Conservation (phyloP, 2,113 vertebrate genomes). For the Syngnathoides biaculeatus region DNA sequence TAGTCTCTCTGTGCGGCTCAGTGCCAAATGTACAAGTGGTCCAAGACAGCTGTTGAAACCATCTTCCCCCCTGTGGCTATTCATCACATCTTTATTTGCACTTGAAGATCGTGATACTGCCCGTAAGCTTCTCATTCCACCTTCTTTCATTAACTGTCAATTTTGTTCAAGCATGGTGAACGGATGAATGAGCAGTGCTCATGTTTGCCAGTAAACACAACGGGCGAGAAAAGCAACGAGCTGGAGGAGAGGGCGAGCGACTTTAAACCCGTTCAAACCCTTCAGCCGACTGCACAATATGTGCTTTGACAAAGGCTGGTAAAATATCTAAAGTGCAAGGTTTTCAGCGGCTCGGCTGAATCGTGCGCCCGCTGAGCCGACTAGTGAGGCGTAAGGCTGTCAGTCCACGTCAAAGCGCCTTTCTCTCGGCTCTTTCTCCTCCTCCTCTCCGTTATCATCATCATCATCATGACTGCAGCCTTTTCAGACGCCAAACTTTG, state of each 20-base stretch:
- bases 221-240: constrained; percentile 17
- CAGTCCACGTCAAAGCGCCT: constrained; percentile 70
- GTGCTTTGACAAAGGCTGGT: constrained; percentile 75
- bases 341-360: constrained; percentile 64
- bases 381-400: constrained; percentile 62
- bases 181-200: background rate
- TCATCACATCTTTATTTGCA: background rate
- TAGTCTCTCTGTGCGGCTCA: too few relatives aligned
- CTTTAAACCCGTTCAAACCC: constrained; percentile 74
- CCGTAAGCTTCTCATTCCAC: background rate
- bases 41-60: too few relatives aligned
- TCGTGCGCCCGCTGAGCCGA: constrained; percentile 40
- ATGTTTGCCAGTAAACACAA: constrained; percentile 14
- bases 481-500: constrained; percentile 83
- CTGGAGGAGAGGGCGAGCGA: constrained; percentile 48
- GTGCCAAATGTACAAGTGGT: too few relatives aligned
- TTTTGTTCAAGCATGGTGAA: background rate
- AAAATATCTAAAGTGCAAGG: constrained; percentile 79
- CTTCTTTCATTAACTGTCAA: background rate
- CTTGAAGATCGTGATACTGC: too few relatives aligned
- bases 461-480: constrained; percentile 78
- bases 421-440: constrained; percentile 63
- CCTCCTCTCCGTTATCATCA: constrained; percentile 63
- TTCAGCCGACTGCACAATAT: constrained; percentile 58
- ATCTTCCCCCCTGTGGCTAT: background rate